These are phyloP conservation scores for Ciona savignyi DNA, from an alignment of 23 tunicate genomes.

Conservation along the genomic window DNA sequence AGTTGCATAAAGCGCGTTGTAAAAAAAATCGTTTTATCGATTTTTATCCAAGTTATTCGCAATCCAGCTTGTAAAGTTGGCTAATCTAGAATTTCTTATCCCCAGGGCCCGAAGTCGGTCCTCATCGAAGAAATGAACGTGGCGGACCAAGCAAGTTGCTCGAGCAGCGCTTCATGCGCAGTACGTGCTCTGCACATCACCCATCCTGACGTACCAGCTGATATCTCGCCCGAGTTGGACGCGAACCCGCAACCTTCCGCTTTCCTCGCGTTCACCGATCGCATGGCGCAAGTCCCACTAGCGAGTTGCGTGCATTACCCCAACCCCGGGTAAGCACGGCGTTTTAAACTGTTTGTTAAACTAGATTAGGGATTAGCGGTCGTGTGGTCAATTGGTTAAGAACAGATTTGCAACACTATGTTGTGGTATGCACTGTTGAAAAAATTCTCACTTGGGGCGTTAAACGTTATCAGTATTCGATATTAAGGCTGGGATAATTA, in stretches of 20 bases:
- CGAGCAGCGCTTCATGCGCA: constrained; percentile 16
- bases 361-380: too few relatives aligned
- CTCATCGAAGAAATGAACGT: constrained; percentile 55
- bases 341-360: too few relatives aligned
- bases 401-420: too few relatives aligned
- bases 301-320: constrained; percentile 34
- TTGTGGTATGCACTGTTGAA: too few relatives aligned
- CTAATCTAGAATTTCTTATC: background rate
- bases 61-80: background rate
- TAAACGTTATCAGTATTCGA: too few relatives aligned
- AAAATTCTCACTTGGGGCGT: too few relatives aligned
- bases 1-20: too few relatives aligned
- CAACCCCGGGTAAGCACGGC: constrained; percentile 42
- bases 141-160: constrained; percentile 29
- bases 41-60: background rate
- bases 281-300: constrained; percentile 48
- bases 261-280: constrained; percentile 66
- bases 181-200: constrained; percentile 44
- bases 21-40: too few relatives aligned
- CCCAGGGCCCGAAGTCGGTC: constrained; percentile 38
- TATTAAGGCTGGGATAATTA: too few relatives aligned
- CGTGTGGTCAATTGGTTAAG: too few relatives aligned
- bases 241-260: constrained; percentile 16
- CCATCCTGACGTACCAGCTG: constrained; percentile 13
- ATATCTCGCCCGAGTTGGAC: constrained; percentile 1